Evolutionary conservation across 2,797 vertebrate species (phyloP).

Genomic region (Vireo griseus): DNA sequence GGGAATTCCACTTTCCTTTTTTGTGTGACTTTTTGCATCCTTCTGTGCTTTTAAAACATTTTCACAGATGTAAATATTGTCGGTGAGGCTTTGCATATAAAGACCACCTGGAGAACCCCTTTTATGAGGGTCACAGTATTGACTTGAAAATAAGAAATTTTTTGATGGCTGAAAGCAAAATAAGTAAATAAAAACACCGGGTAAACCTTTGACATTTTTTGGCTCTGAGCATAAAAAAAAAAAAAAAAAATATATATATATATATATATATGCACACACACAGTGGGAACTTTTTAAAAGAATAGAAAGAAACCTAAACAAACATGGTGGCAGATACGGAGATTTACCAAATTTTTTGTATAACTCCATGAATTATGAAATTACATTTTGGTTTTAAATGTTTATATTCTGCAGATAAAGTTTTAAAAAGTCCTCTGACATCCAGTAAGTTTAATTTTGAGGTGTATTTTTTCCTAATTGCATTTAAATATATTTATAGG

Average conservation of each 20-base stretch:
- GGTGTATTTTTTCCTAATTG: rapidly evolving
- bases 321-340: not conserved
- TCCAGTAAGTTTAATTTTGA: not conserved
- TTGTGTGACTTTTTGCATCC: not conserved
- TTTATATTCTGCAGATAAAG: not conserved
- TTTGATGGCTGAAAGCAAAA: not conserved
- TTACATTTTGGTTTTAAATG: not conserved
- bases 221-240: not conserved
- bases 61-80: not conserved
- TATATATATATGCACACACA: no score
- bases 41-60: not conserved
- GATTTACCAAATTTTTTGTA: not conserved
- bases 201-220: not conserved
- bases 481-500: not conserved
- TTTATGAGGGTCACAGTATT: not conserved
- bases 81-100: not conserved
- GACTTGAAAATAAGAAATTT: not conserved
- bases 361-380: not conserved
- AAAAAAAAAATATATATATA: no score
- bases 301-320: not conserved
- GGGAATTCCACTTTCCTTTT: not conserved
- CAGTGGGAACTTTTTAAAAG: not conserved
- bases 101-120: not conserved
- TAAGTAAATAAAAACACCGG: not conserved
- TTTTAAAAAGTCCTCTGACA: not conserved